Base-by-base conservation (phyloP, 2,797 vertebrate genomes). In the Dermochelys coriacea region DNA sequence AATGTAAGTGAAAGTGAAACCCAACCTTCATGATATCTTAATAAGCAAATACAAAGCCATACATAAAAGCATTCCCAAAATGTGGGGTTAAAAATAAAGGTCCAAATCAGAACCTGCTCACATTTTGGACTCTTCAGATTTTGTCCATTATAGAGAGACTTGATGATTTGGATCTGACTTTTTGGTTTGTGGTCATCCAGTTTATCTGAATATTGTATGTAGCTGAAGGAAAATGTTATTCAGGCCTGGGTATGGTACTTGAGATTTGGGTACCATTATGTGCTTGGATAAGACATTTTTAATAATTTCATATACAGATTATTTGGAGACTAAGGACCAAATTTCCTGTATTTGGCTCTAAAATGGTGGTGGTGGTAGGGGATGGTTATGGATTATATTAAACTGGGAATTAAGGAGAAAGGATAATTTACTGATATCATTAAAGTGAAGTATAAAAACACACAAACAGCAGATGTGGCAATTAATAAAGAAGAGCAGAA, bases 401-500 rank as follows among this genome's bases (percentile, higher is more conserved):
- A 34, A 41, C 37, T 25, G 37, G 61, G 55, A 85, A 27, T 57
- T 59, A 31, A 21, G 23, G 18, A 57, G 23, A 59, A 74, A 25
- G 3, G 0, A 3, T 3, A 55, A 29, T 74, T 75, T 59, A 80
- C 50, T 59, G 11, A 11, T 84, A 12, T 68, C 2, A 7, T 18
- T 86, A 90, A 61, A 86, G 90, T 64, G 81, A 82, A 61, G 34
- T 80, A 21, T 59, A 84, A 88, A 11, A 47, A 12, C 29, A 54
- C 34, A 75, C 71, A 84, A 90, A 74, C 31, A 86, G 41, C 79
- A 87, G 57, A 27, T 74, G 54, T 64, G 15, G 10, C 3, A 1
- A 59, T 55, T 89, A 82, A 84, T 54, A 71, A 84, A 71, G 88
- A 95, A 78, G 68, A 93, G 90, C 68, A 87, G 86, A 87, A 93